These are phyloP conservation scores for Oxyruncus cristatus DNA, from an alignment of 2,113 vertebrate species.

Conservation along the genomic window DNA sequence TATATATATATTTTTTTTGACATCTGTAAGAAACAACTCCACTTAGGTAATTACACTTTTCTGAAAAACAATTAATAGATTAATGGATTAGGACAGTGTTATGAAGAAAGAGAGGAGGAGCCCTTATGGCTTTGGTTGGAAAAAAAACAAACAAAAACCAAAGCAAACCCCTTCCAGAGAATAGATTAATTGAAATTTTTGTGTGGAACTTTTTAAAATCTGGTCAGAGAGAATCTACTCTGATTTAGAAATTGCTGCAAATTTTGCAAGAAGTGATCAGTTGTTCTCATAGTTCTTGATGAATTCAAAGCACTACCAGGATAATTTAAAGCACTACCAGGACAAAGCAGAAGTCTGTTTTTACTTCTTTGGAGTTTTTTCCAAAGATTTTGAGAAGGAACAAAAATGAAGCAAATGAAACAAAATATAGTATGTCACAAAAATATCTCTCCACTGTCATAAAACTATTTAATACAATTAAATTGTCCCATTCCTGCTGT, in stretches of 20 bases:
- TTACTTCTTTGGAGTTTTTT: background rate
- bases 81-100: background rate
- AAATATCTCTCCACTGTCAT: background rate
- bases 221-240: background rate
- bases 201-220: background rate
- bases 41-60: background rate
- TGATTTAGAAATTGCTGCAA: background rate
- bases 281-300: background rate
- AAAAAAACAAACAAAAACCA: background rate
- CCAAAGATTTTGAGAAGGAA: background rate
- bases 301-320: background rate
- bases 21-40: background rate
- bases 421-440: background rate
- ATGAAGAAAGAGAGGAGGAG: background rate
- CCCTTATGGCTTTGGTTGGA: rapidly evolving
- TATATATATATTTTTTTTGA: background rate
- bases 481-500: background rate
- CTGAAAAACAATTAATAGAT: background rate
- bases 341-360: background rate
- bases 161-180: background rate
- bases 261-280: background rate
- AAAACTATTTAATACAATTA: background rate
- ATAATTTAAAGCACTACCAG: background rate
- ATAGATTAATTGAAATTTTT: background rate
- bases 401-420: rapidly evolving